Conservation (phyloP, 2,113 vertebrate genomes). For the Notechis scutatus region DNA sequence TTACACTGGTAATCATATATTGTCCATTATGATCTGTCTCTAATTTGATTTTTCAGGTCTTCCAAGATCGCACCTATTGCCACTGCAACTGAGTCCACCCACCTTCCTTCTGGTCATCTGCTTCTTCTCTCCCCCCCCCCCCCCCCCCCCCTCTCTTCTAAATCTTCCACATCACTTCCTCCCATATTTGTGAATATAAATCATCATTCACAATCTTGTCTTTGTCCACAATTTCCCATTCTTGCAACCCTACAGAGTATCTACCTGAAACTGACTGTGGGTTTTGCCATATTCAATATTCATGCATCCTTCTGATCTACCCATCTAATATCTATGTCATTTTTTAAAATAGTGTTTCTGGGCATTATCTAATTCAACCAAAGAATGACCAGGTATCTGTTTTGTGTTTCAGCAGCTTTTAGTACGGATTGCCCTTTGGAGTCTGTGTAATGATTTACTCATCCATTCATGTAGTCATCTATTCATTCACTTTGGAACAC, state of each 20-base stretch:
- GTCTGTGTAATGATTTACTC: slow-evolving; percentile 60
- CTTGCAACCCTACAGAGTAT: neutral
- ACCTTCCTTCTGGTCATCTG: neutral
- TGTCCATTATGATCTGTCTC: neutral
- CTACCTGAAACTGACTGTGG: neutral
- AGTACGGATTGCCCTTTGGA: slow-evolving; percentile 39
- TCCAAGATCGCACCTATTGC: neutral
- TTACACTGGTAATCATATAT: neutral
- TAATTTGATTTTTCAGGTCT: neutral
- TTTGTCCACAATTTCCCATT: neutral
- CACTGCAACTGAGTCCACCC: neutral
- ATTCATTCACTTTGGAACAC: slow-evolving; percentile 23
- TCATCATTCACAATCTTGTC: neutral
- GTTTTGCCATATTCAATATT: neutral
- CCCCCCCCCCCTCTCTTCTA: neutral
- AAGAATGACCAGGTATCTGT: slow-evolving; percentile 6
- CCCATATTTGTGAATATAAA: neutral
- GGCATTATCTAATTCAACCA: slow-evolving; percentile 24
- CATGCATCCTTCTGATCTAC: neutral
- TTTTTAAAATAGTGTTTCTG: neutral
- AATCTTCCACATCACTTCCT: neutral
- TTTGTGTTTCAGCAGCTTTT: slow-evolving; percentile 1
- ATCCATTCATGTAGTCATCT: slow-evolving; percentile 36
- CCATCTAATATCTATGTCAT: neutral
- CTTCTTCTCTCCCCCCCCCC: fast-evolving